phyloP scores from a whole-genome alignment of 92 coral and sea anemone genomes.

The Bergia puertoricense region DNA sequence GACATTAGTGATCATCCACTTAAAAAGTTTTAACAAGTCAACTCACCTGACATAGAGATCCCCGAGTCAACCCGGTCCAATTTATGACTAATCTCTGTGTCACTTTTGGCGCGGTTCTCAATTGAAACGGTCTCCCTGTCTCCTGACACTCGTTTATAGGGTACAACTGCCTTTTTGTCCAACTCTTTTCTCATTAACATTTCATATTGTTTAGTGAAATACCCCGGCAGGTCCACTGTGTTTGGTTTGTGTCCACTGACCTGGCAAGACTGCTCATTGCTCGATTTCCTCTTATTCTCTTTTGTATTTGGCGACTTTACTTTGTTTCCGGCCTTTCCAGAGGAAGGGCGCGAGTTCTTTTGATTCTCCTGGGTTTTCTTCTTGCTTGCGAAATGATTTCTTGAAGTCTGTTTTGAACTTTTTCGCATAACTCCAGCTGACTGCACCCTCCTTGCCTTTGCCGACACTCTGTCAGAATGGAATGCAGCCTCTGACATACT shows the following conservation, averaged over 20 bases:
- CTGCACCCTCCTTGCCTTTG: constrained; percentile 47
- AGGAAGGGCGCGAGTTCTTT: neutral
- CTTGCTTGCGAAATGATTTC: neutral
- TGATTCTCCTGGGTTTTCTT: neutral
- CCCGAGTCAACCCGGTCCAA: constrained; percentile 36
- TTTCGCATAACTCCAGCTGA: constrained; percentile 66
- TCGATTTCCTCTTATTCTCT: constrained; percentile 11
- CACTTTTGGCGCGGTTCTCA: too few species aligned
- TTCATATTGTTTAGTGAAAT: constrained; percentile 69
- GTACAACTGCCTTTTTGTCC: constrained; percentile 6
- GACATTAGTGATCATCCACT: too few species aligned
- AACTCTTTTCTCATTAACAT: constrained; percentile 32
- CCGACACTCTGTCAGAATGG: neutral
- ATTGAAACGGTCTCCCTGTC: neutral
- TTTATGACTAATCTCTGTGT: neutral
- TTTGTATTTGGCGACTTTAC: neutral
- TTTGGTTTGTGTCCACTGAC: constrained; percentile 15
- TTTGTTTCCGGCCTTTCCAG: neutral
- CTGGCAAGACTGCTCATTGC: constrained; percentile 35
- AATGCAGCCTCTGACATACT: constrained; percentile 51
- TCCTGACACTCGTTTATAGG: neutral
- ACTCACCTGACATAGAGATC: constrained; percentile 24
- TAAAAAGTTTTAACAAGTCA: neutral
- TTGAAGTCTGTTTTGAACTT: neutral
- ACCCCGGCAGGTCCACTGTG: constrained; percentile 62